Conservation (phyloP, 2,797 vertebrate genomes). For the Rhabdomys pumilio region DNA sequence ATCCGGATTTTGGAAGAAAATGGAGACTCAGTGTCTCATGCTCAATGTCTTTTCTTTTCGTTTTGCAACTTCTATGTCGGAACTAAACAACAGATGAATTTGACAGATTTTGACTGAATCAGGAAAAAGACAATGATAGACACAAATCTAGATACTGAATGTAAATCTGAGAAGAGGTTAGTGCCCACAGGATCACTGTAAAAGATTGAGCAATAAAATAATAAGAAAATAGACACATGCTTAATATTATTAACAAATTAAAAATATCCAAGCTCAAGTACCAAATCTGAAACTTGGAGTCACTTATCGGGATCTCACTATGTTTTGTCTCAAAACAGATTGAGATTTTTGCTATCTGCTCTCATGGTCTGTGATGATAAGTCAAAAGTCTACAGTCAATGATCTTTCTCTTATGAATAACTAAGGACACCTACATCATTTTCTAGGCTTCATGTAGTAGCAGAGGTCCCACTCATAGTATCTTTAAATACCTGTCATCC, state of each 20-base stretch:
- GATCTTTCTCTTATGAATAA: neutral
- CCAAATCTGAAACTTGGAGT: slow-evolving; percentile 2
- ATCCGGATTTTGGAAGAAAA: neutral
- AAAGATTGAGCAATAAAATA: slow-evolving; percentile 50
- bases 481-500: slow-evolving; percentile 26
- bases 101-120: slow-evolving; percentile 10
- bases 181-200: neutral
- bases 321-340: neutral
- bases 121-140: neutral
- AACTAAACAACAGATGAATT: neutral
- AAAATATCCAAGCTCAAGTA: neutral
- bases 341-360: slow-evolving; percentile 30
- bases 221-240: neutral
- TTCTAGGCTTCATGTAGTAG: neutral
- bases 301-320: neutral
- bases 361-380: neutral
- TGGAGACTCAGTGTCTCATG: neutral
- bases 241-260: neutral
- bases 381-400: neutral
- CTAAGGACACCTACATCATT: neutral
- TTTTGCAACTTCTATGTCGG: neutral
- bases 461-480: neutral
- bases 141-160: neutral
- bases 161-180: neutral
- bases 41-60: neutral